phyloP scores from a whole-genome alignment of 2,113 vertebrate genomes.

The Ursus arctos region DNA sequence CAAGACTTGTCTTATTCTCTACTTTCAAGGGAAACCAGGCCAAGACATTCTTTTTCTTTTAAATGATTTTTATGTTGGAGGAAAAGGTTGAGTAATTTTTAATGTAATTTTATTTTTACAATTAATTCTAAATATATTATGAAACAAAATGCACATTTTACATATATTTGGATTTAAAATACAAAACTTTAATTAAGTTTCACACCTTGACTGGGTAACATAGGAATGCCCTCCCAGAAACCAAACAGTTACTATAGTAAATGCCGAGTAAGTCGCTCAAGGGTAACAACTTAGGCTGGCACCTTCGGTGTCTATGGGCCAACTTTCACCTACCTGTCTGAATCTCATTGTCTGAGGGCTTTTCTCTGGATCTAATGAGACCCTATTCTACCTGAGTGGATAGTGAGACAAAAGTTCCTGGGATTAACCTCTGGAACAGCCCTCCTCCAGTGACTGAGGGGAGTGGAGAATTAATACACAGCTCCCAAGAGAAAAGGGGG shows the following conservation, averaged over 20 bases:
- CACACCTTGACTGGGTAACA: background rate
- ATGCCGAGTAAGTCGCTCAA: background rate
- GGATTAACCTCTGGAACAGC: background rate
- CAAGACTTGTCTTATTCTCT: background rate
- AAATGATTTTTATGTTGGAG: background rate
- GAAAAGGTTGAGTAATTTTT: background rate
- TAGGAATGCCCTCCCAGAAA: background rate
- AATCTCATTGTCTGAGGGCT: background rate
- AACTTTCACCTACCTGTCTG: background rate
- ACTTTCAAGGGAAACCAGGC: background rate
- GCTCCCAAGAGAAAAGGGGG: background rate
- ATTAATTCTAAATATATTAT: background rate
- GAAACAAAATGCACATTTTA: background rate
- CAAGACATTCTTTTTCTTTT: background rate
- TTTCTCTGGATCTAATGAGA: constrained; percentile 25
- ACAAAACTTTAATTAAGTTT: background rate
- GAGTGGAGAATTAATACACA: background rate
- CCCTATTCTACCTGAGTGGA: background rate
- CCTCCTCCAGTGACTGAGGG: background rate
- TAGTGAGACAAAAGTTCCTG: background rate
- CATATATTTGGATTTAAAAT: background rate
- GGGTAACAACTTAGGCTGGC: background rate
- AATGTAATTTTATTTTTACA: constrained; percentile 14
- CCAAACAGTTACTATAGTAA: too few species aligned
- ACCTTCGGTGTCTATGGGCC: background rate